Conservation (phyloP, 2,797 vertebrate genomes). For the Coranthus polyacanthus region DNA sequence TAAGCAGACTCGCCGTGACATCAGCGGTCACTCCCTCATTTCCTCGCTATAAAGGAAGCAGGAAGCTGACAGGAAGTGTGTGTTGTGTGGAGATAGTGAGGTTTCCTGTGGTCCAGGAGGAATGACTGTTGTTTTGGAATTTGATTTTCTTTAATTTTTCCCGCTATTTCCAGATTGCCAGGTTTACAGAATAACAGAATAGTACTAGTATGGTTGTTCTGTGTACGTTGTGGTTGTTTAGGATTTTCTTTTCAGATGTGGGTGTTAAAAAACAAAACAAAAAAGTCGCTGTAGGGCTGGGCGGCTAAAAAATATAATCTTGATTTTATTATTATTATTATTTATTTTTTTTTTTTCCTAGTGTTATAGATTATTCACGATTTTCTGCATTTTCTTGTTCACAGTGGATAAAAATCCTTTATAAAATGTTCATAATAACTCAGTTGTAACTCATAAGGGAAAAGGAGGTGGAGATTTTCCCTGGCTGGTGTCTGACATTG, state of each 20-base stretch:
- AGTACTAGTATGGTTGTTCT: neutral
- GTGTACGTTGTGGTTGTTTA: neutral
- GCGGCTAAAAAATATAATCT: too few species aligned
- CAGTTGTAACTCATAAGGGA: neutral
- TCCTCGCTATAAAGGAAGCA: constrained; percentile 67
- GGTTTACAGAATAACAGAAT: neutral
- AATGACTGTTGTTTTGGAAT: constrained; percentile 45
- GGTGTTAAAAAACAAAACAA: too few species aligned
- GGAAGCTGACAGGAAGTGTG: constrained; percentile 77
- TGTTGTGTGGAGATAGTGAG: constrained; percentile 73
- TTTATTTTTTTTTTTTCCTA: too few species aligned
- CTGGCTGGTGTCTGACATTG: constrained; percentile 38
- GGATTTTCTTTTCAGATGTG: too few species aligned
- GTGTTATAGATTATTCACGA: too few species aligned
- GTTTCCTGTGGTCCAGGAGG: constrained; percentile 66
- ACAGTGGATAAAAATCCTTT: neutral
- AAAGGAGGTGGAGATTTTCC: neutral
- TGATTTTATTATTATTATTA: too few species aligned
- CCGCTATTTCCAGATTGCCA: constrained; percentile 32
- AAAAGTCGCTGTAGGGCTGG: too few species aligned
- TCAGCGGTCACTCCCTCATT: constrained; percentile 56
- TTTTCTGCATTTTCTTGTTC: too few species aligned
- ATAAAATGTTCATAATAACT: neutral
- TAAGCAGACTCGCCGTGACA: constrained; percentile 44
- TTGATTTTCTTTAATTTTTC: constrained; percentile 45